These are phyloP conservation scores for Bambusicola thoracicus DNA, from an alignment of 2,113 vertebrate species.

Conservation along the genomic window DNA sequence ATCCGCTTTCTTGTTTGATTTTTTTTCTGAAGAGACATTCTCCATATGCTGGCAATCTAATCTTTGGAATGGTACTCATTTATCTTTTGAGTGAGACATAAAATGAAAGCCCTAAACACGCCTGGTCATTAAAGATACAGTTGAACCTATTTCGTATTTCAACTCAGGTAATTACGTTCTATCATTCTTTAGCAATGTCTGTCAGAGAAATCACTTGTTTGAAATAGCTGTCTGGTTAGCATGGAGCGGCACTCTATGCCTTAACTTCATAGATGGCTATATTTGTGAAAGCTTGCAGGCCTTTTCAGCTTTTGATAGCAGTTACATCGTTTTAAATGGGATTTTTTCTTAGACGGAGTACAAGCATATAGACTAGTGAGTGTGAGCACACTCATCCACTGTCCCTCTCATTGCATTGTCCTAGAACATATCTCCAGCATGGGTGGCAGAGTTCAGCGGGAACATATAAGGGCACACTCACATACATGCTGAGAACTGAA, in stretches of 20 bases:
- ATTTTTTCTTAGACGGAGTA: not conserved
- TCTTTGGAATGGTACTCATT: slow-evolving; percentile 34
- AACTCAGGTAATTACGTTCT: slow-evolving; percentile 32
- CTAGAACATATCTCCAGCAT: not conserved
- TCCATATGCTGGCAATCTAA: slow-evolving; percentile 13
- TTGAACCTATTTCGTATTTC: slow-evolving; percentile 35
- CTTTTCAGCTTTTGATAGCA: not conserved
- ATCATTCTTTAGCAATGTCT: not conserved
- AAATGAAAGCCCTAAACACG: slow-evolving; percentile 42
- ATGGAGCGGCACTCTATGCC: not conserved
- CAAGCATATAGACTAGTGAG: fast-evolving
- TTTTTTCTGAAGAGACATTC: not conserved
- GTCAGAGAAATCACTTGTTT: not conserved
- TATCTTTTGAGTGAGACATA: slow-evolving; percentile 51
- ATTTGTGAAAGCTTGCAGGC: not conserved
- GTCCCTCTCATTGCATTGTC: not conserved
- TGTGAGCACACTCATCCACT: not conserved
- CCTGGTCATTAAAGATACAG: slow-evolving; percentile 31
- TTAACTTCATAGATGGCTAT: not conserved
- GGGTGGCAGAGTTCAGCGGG: not conserved
- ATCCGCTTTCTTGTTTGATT: slow-evolving; percentile 27
- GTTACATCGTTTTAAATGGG: not conserved
- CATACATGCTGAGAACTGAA: not conserved
- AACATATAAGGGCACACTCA: not conserved
- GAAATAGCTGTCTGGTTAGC: not conserved